Evolutionary conservation across 2,888 invertebrate species (phyloP).

Genomic region (Agriopis aurantiaria): DNA sequence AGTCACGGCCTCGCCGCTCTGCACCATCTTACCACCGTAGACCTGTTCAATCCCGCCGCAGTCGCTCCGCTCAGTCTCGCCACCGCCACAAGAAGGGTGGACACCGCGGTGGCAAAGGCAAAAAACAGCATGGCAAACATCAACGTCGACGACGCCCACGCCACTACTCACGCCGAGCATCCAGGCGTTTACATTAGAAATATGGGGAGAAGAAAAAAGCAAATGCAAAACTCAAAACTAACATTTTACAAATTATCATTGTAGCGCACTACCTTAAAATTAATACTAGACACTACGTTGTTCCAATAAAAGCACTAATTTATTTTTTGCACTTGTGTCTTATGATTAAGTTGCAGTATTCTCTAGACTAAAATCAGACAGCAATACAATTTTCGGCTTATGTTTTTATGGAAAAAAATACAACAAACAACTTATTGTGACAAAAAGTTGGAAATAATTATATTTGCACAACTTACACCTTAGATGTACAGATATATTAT

Average conservation of each 20-base stretch:
- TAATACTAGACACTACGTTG: no score
- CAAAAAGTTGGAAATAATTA: no score
- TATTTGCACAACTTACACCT: no score
- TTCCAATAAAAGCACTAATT: no score
- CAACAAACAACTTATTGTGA: no score
- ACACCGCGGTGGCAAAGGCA: slow-evolving; percentile 1
- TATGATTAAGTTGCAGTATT: no score
- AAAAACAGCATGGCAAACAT: background rate
- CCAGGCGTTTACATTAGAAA: background rate
- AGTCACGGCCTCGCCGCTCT: background rate
- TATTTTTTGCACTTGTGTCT: no score
- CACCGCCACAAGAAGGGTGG: slow-evolving; percentile 1
- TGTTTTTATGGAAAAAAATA: no score
- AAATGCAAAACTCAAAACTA: background rate
- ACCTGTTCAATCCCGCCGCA: background rate
- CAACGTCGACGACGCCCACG: background rate
- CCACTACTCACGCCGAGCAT: background rate
- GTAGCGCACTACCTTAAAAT: no score
- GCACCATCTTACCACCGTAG: background rate
- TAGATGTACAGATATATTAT: no score
- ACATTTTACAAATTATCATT: background rate
- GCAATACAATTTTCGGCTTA: no score
- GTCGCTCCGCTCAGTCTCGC: background rate
- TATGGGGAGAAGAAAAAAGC: background rate
- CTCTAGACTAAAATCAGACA: no score